phyloP scores from a whole-genome alignment of 1,140 invertebrate genomes.

The Oreohelix idahoensis region DNA sequence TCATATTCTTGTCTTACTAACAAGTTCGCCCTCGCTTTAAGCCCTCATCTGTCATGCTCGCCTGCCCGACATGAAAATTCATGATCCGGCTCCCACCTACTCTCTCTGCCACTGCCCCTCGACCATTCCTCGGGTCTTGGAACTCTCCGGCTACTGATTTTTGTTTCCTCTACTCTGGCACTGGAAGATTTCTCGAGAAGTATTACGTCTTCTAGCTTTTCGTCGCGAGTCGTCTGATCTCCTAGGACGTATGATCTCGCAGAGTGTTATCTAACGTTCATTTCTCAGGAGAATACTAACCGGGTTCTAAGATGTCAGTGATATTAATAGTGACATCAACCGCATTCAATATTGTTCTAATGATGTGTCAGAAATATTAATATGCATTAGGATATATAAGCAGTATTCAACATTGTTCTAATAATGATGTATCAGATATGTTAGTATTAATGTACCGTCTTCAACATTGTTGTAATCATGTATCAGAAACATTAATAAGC shows the following conservation, averaged over 20 bases:
- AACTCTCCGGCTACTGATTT: not conserved
- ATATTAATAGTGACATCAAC: too few species aligned
- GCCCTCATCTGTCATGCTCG: slow-evolving; percentile 31
- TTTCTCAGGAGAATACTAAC: too few species aligned
- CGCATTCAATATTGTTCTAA: too few species aligned
- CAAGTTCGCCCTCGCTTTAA: slow-evolving; percentile 14
- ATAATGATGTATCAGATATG: too few species aligned
- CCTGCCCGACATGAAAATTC: slow-evolving; percentile 30
- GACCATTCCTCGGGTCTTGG: slow-evolving; percentile 10
- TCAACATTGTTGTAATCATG: too few species aligned
- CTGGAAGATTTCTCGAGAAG: not conserved
- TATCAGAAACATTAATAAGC: too few species aligned
- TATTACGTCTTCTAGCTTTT: not conserved
- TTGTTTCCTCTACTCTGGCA: not conserved
- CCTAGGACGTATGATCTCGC: not conserved
- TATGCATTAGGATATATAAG: too few species aligned
- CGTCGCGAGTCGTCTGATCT: not conserved
- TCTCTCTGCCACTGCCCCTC: not conserved
- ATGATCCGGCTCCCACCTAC: slow-evolving; percentile 9
- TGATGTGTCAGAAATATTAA: too few species aligned
- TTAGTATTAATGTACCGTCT: too few species aligned
- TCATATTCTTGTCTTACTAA: slow-evolving; percentile 7
- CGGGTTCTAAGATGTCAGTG: too few species aligned
- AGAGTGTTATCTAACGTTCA: too few species aligned
- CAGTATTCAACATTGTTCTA: too few species aligned